Evolutionary conservation across 2,113 vertebrate genomes (phyloP).

Genomic region (Nycticebus coucang): DNA sequence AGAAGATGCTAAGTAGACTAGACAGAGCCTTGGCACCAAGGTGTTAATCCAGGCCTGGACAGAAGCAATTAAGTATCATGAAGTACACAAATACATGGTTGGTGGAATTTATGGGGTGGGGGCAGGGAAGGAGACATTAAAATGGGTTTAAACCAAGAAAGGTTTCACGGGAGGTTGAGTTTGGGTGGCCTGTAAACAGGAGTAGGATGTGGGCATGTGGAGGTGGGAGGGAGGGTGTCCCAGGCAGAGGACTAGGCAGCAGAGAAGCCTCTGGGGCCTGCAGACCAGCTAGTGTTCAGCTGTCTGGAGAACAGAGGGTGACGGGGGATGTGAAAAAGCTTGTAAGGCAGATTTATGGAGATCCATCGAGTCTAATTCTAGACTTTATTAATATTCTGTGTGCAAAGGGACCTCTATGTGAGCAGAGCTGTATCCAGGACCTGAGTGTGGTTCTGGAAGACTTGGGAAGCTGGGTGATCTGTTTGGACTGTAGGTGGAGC

Average conservation of each 20-base stretch:
- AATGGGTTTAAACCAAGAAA: not conserved
- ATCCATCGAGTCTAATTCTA: not conserved
- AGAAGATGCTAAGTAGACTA: not conserved
- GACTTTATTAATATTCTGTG: not conserved
- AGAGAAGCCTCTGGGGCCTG: not conserved
- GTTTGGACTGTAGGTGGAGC: not conserved
- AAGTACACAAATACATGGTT: not conserved
- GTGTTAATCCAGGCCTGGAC: not conserved
- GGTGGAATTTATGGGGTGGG: not conserved
- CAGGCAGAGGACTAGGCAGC: not conserved
- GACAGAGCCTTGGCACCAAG: not conserved
- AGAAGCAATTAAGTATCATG: not conserved
- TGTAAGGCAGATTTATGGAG: not conserved
- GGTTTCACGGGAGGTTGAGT: not conserved
- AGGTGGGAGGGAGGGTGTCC: not conserved
- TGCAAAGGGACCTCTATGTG: accelerated
- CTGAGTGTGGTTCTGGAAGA: not conserved
- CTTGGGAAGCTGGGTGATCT: not conserved
- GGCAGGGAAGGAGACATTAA: not conserved
- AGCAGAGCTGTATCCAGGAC: not conserved
- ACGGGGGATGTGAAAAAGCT: not conserved
- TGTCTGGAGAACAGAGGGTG: not conserved
- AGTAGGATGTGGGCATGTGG: not conserved
- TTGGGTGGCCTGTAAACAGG: not conserved
- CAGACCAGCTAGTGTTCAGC: not conserved